Percentiles rank a stretch among this genome's conserved stretches.
These are phyloP conservation scores for Spilogale gracilis DNA, from an alignment of 2,113 vertebrate species.

Conservation along the genomic window DNA sequence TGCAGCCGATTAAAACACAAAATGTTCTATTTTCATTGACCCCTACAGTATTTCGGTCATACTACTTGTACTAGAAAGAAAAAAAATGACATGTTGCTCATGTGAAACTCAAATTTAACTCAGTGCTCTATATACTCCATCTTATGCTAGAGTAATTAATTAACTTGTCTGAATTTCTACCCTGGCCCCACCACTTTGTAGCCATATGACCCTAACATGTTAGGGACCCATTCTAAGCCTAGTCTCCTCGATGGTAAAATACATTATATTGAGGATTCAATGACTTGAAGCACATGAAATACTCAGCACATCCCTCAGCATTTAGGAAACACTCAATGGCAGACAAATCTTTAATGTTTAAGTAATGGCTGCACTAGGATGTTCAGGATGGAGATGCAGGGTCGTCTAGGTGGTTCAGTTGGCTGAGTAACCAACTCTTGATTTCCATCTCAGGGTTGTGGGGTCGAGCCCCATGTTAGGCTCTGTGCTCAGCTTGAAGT, in stretches of 20 bases:
- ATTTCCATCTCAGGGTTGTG: background rate
- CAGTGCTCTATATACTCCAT: background rate
- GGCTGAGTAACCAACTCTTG: too few species aligned
- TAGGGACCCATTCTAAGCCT: background rate
- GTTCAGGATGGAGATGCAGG: background rate
- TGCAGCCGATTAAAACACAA: slow-evolving; percentile 10
- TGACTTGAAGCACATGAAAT: background rate
- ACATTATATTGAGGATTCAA: slow-evolving; percentile 18
- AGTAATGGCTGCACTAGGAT: background rate
- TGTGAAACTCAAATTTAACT: slow-evolving; percentile 42
- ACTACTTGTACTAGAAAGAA: background rate
- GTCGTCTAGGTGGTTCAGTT: background rate
- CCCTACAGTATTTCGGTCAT: background rate
- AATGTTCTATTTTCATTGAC: background rate
- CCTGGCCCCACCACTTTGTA: background rate
- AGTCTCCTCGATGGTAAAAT: background rate
- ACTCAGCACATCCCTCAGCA: background rate
- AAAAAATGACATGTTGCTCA: background rate
- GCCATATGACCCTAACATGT: background rate
- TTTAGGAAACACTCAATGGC: slow-evolving; percentile 17
- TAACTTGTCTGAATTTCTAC: slow-evolving; percentile 38
- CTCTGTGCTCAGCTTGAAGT: background rate
- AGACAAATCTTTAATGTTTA: background rate
- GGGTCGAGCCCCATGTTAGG: background rate
- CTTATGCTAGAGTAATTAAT: background rate